Conservation (phyloP, 92 coral and sea anemone species). For the Diadumene lineata region DNA sequence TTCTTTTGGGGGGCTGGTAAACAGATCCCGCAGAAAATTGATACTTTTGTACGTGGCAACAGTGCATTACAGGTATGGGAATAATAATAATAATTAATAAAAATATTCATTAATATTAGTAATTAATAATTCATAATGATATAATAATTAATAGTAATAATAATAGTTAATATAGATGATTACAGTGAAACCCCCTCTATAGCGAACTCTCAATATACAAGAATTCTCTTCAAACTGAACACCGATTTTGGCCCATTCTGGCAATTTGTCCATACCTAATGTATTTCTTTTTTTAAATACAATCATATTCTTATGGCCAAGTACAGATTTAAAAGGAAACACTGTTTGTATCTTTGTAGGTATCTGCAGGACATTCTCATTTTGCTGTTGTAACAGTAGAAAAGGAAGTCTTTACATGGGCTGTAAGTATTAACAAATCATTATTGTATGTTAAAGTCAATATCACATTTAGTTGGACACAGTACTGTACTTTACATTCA, state of each 20-base stretch:
- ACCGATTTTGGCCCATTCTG: no score
- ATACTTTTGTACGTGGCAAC: constrained; percentile 85
- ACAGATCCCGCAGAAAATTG: constrained; percentile 94
- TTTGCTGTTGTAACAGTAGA: constrained; percentile 96
- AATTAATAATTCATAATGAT: no score
- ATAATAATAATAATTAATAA: background rate
- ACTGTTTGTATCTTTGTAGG: constrained; percentile 57
- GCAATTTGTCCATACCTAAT: no score
- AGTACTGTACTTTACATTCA: background rate
- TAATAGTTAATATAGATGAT: background rate
- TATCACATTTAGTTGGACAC: background rate
- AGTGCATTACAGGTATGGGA: constrained; percentile 76
- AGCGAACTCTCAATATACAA: no score
- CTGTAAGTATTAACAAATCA: constrained; percentile 95
- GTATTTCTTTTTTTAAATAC: no score
- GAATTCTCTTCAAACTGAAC: no score
- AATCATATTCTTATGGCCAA: no score
- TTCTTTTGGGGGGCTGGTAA: constrained; percentile 99
- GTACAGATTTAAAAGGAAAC: no score
- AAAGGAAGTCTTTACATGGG: constrained; percentile 95
- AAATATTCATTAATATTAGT: no score
- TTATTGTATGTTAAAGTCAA: background rate
- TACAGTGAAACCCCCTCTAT: background rate
- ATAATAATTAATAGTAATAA: no score
- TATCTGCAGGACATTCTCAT: constrained; percentile 94